These are phyloP conservation scores for Pemphredon lugubris DNA, from an alignment of 2,888 invertebrate genomes.

Conservation along the genomic window DNA sequence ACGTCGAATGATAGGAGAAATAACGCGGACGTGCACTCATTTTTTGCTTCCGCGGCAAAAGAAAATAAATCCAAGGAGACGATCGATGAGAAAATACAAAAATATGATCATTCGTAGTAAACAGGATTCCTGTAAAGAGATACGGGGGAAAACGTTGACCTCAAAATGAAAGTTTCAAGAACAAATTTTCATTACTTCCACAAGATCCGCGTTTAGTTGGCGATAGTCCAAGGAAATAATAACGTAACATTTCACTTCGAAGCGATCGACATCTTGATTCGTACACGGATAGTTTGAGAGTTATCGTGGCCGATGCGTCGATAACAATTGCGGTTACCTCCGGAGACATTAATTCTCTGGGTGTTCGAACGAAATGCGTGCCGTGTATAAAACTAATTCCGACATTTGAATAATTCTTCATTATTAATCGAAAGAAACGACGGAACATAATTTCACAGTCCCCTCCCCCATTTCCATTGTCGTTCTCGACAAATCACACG, in stretches of 20 bases:
- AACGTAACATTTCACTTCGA: conserved; percentile 65
- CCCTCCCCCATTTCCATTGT: too few relatives aligned
- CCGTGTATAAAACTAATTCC: too few relatives aligned
- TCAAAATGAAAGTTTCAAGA: conserved; percentile 50
- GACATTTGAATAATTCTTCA: too few relatives aligned
- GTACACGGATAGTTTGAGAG: conserved; percentile 17
- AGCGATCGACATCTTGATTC: conserved; percentile 53
- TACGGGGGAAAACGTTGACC: conserved; percentile 36
- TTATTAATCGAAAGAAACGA: too few relatives aligned
- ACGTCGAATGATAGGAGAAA: too few relatives aligned
- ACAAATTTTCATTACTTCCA: conserved; percentile 63
- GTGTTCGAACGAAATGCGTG: too few relatives aligned
- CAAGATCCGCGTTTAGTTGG: conserved; percentile 48
- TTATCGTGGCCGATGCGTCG: conserved; percentile 23
- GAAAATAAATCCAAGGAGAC: conserved; percentile 7
- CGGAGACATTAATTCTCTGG: too few relatives aligned
- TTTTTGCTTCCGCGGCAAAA: too few relatives aligned
- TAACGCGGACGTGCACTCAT: too few relatives aligned
- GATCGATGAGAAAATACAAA: neutral
- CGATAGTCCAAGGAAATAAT: conserved; percentile 62
- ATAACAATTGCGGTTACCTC: conserved; percentile 32
- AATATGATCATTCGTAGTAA: neutral
- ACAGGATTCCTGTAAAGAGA: conserved; percentile 16
- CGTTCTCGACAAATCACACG: too few relatives aligned
- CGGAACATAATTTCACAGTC: too few relatives aligned